phyloP scores from a whole-genome alignment of 2,797 vertebrate genomes.

The Acrocephalus scirpaceus region DNA sequence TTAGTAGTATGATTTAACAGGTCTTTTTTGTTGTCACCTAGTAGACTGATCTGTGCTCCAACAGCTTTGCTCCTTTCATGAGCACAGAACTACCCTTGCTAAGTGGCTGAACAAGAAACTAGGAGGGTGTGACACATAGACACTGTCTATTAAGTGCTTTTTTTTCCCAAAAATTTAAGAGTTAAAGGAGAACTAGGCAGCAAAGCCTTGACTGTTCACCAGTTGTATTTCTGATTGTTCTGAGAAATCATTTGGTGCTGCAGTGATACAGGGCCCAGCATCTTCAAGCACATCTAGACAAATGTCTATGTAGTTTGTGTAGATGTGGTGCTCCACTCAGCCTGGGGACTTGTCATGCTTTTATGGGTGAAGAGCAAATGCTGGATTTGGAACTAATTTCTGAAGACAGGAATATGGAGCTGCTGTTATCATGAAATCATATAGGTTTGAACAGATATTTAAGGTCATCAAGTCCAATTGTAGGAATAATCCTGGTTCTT shows the following conservation, averaged over 20 bases:
- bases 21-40: background rate
- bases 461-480: too few species aligned
- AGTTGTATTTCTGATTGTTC: background rate
- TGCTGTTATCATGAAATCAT: background rate
- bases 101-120: background rate
- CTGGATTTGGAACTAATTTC: background rate
- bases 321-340: background rate
- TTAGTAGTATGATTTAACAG: background rate
- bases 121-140: background rate
- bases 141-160: background rate
- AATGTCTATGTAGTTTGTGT: background rate
- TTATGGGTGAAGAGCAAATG: background rate
- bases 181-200: background rate
- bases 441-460: background rate
- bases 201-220: background rate
- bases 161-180: background rate
- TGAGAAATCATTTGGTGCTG: background rate
- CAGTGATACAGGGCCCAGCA: background rate
- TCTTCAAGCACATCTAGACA: background rate
- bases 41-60: background rate
- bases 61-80: background rate
- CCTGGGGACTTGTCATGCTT: background rate
- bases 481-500: background rate
- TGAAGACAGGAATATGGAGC: background rate
- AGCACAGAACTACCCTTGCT: background rate